Base-by-base conservation (phyloP, 2,888 invertebrate species). In the Hemithea aestivaria region DNA sequence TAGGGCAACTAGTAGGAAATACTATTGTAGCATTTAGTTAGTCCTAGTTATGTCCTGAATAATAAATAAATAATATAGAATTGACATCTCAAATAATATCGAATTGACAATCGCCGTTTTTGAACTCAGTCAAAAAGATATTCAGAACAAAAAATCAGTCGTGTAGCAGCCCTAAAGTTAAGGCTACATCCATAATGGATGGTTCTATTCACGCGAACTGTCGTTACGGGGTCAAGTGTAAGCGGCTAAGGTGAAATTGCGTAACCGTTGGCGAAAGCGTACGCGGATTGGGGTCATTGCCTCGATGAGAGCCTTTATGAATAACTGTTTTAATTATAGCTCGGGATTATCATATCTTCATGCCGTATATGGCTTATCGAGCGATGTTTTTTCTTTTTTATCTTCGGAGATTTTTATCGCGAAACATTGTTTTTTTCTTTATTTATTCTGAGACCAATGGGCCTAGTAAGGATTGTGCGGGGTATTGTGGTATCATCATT, bases 221-320 rank as follows among this genome's bases (percentile, higher is more conserved):
- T 62, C 57, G 58, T 62, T 59, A 51, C 65, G 73, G 69, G 83
- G 85, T 83, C 85, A 84, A 84, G 85, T 83, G 83, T 80, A 83
- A 83, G 79, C 73, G 68, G 70, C 69, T 80, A 76, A 83, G 78
- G 81, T 77, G 75, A 73, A 63, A 68, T 87, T 84, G 78, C 80
- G 80, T 74, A 82, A 87, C 45, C 36, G 45, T 47, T 56, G 63
- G 80, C 80, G 85, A 87, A 84, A 87, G 85, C 77, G 64, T 16
- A 72, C 64, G 68, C 67, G 62, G 72, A 87, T 82, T 80, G 84
- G 73, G 83, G 85, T 87, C 85, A 87, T 80, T 85, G 85, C 66
- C 82, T 87, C 64, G 53, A 48, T 56, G 63, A 59, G 65, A 67
- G 66, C 62, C 59, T 62, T 62, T 52, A 55, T 56, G 48, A 40